Conservation (phyloP, 2,797 vertebrate genomes). For the Diplodus puntazzo region DNA sequence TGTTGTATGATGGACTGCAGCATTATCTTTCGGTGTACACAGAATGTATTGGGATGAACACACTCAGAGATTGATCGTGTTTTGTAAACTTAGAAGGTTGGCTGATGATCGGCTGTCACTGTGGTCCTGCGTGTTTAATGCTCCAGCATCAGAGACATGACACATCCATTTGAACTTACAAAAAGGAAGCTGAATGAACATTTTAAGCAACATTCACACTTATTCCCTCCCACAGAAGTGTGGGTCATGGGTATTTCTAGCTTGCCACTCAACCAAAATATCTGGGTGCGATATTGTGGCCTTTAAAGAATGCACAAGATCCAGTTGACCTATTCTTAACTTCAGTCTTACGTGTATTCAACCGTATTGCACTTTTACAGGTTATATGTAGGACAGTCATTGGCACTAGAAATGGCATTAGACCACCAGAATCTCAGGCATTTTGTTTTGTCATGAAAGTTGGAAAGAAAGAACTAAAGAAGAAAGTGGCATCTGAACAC, state of each 20-base stretch:
- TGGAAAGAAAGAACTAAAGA: too few species aligned
- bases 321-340: neutral
- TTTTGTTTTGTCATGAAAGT: too few species aligned
- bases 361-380: neutral
- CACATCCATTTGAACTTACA: neutral
- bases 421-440: too few species aligned
- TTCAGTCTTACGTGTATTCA: neutral
- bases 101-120: neutral
- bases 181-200: neutral
- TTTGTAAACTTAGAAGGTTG: neutral
- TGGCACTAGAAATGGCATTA: too few species aligned
- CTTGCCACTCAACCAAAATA: neutral
- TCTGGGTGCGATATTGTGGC: neutral
- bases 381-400: too few species aligned
- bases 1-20: neutral
- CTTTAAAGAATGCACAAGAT: neutral
- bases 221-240: slow-evolving; percentile 5
- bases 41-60: neutral
- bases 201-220: neutral
- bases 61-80: neutral
- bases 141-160: neutral
- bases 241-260: neutral
- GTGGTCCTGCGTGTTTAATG: slow-evolving; percentile 2
- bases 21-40: neutral
- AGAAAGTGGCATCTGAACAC: too few species aligned